Evolutionary conservation across 2,888 invertebrate genomes (phyloP).

Genomic region (Anticlea derivata): DNA sequence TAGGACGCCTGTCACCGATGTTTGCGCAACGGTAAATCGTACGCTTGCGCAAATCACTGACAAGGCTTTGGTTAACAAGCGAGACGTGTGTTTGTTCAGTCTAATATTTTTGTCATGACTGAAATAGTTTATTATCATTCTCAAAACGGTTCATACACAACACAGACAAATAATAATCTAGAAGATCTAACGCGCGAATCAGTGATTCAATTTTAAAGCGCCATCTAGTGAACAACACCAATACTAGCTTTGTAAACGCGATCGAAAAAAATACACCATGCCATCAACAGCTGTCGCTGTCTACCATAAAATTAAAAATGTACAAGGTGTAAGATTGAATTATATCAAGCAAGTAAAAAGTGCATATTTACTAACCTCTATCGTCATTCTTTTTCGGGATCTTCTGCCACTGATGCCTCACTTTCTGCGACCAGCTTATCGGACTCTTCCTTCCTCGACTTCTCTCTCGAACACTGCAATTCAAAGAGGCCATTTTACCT

Average conservation of each 20-base stretch:
- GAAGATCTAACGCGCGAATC: too few relatives aligned
- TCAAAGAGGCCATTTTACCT: slow-evolving; percentile 44
- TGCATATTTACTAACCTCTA: slow-evolving; percentile 54
- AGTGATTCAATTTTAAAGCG: slow-evolving; percentile 2
- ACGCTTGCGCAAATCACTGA: slow-evolving; percentile 47
- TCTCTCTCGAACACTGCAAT: slow-evolving; percentile 81
- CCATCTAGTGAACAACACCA: slow-evolving; percentile 12
- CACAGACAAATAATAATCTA: too few relatives aligned
- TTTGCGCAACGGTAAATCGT: slow-evolving; percentile 50
- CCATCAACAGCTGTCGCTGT: slow-evolving; percentile 18
- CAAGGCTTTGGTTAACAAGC: slow-evolving; percentile 24
- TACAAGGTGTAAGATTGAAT: neutral
- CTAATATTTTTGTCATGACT: neutral
- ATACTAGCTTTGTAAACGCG: slow-evolving; percentile 2
- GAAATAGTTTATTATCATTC: too few relatives aligned
- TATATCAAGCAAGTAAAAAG: neutral
- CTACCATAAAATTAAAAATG: neutral
- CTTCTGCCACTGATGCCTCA: slow-evolving; percentile 85
- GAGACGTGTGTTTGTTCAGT: slow-evolving; percentile 13
- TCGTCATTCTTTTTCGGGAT: slow-evolving; percentile 67
- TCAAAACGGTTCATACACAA: too few relatives aligned
- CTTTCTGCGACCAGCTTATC: slow-evolving; percentile 86
- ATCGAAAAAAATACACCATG: slow-evolving; percentile 4
- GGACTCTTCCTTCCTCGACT: slow-evolving; percentile 81
- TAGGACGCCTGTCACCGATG: slow-evolving; percentile 56